Base-by-base conservation (phyloP, 2,113 vertebrate species). In the Loxodonta africana region DNA sequence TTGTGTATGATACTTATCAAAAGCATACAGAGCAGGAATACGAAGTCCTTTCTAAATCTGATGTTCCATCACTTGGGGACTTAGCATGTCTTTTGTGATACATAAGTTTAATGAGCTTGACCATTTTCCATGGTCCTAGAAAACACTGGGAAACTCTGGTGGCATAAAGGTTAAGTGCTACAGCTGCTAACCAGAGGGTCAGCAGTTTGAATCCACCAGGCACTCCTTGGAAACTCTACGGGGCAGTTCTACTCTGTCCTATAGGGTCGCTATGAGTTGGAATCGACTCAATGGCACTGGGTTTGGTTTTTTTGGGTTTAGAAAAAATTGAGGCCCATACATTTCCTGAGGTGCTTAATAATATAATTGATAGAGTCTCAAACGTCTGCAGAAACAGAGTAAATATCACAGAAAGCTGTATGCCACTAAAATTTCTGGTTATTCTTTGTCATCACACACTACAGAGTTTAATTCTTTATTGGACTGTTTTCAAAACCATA, bases 361-460 rank as follows among this genome's bases (percentile, higher is more conserved):
- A 84, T 73, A 85, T 5, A 95, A n/a, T 46, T 80, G 73, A 80
- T 67, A 89, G 85, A 71, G 23, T 67, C n/a, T 88, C 67, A 85
- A 95, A 96, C 21, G 88, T 48, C 10, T 5, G 73, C 48, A 82
- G 41, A 88, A 97, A 92, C 1, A 86, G 37, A 93, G 48, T 60
- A 91, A 95, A 69, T 93, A 71, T 78, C 44, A 33, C 6, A 93
- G 86, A 95, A 95, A 89, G 21, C 37, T 88, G 84, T 78, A 28
- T 67, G 69, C 0, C 81, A 92, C 53, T 95, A 95, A 92, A 96
- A 83, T 95, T 33, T 71, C 17, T 88, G 41, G 63, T 71, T 97
- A 97, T 76, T 97, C 53, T 91, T 91, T 85, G 93, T 96, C 95
- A 96, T 87, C 80, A 93, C 63, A 92, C 10, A 41, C 94, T 96